A percentile compares a stretch with the other conserved stretches of the same genome.
Evolutionary conservation across 2,888 invertebrate species (phyloP).

Genomic region (Notodonta ziczac): DNA sequence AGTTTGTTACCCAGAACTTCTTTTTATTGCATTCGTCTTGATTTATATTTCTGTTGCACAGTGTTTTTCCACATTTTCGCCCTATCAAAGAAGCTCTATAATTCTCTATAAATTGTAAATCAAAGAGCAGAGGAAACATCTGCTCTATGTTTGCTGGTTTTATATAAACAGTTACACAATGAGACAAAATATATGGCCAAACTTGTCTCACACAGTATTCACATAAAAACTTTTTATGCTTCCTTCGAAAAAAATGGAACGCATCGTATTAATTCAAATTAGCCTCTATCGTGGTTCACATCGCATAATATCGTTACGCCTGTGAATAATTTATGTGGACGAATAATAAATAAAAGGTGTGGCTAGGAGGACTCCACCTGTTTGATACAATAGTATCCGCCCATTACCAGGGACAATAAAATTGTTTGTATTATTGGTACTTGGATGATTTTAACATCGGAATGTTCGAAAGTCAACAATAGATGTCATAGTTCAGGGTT

Average conservation of each 20-base stretch:
- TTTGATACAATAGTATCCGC: slow-evolving; percentile 54
- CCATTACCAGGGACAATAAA: slow-evolving; percentile 45
- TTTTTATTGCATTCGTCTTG: not conserved
- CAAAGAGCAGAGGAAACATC: slow-evolving; percentile 60
- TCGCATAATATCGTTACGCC: slow-evolving; percentile 69
- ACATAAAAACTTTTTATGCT: slow-evolving; percentile 62
- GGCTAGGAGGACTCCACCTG: slow-evolving; percentile 72
- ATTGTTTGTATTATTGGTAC: slow-evolving; percentile 21
- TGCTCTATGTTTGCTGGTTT: slow-evolving; percentile 55
- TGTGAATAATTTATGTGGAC: slow-evolving; percentile 73
- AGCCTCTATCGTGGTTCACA: slow-evolving; percentile 64
- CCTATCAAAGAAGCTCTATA: slow-evolving; percentile 40
- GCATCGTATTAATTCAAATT: slow-evolving; percentile 75
- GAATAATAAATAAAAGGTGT: slow-evolving; percentile 74
- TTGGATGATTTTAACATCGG: slow-evolving; percentile 25
- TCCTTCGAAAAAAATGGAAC: slow-evolving; percentile 61
- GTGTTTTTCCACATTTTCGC: slow-evolving; percentile 32
- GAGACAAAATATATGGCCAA: slow-evolving; percentile 51
- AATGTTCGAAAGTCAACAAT: slow-evolving; percentile 25
- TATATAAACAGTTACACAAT: slow-evolving; percentile 56
- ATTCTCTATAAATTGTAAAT: slow-evolving; percentile 52
- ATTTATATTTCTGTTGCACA: not conserved
- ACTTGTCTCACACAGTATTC: slow-evolving; percentile 52
- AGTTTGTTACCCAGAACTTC: not conserved
- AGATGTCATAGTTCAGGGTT: slow-evolving; percentile 3